Percentiles rank a stretch among this genome's conserved stretches.
These are phyloP conservation scores for Neofelis nebulosa DNA, from an alignment of 2,113 vertebrate genomes.

Conservation along the genomic window DNA sequence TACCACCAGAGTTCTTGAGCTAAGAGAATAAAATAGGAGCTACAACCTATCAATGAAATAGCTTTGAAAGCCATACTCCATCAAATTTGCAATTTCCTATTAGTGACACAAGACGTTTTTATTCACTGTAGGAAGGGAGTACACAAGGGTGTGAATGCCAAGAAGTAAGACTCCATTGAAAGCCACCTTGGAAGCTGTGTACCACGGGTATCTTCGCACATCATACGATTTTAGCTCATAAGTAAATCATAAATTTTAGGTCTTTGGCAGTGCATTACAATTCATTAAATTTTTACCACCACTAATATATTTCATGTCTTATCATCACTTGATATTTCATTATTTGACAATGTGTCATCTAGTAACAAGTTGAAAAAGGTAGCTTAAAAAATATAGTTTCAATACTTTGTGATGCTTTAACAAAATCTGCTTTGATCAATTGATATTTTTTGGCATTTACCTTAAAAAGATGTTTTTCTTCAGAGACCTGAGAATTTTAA, in stretches of 20 bases:
- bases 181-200: neutral
- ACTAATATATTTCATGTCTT: neutral
- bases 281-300: neutral
- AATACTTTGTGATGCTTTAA: neutral
- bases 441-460: slow-evolving; percentile 15
- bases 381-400: neutral
- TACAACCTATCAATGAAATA: neutral
- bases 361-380: slow-evolving; percentile 8
- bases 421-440: neutral
- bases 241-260: neutral
- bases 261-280: neutral
- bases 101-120: neutral
- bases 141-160: neutral
- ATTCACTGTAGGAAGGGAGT: neutral
- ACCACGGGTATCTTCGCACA: neutral
- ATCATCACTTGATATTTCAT: neutral
- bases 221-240: neutral
- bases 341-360: neutral
- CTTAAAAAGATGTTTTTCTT: neutral
- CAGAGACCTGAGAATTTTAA: neutral
- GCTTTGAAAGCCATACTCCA: neutral
- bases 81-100: neutral
- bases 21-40: neutral
- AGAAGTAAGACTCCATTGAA: neutral
- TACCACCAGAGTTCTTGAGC: neutral